Conservation (phyloP, 1,140 invertebrate genomes). For the Sycobia sp. region DNA sequence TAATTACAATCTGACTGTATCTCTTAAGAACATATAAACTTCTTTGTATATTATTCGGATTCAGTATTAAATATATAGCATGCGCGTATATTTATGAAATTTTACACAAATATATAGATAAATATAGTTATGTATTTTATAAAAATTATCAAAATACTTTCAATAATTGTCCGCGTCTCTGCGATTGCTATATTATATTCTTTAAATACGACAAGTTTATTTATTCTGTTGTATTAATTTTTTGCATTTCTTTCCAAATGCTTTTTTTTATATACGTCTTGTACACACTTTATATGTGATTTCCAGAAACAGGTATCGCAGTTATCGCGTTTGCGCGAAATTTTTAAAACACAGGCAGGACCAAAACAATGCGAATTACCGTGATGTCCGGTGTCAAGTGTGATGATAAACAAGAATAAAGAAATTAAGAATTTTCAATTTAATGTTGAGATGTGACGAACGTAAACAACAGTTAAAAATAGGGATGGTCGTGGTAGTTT, state of each 20-base stretch:
- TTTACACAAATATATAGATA: slow-evolving; percentile 30
- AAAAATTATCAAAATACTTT: slow-evolving; percentile 38
- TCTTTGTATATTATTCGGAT: too few species aligned
- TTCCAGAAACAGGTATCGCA: slow-evolving; percentile 20
- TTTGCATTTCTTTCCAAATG: too few species aligned
- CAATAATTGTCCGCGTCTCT: slow-evolving; percentile 25
- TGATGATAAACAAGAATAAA: slow-evolving; percentile 46
- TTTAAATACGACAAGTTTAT: slow-evolving; percentile 22
- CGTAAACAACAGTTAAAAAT: slow-evolving; percentile 59
- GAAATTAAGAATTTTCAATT: slow-evolving; percentile 55
- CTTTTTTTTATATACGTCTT: slow-evolving; percentile 21
- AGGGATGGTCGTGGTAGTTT: slow-evolving; percentile 55
- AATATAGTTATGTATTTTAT: slow-evolving; percentile 32
- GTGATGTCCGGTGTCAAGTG: slow-evolving; percentile 47
- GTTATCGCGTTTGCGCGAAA: slow-evolving; percentile 26
- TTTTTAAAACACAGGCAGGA: slow-evolving; percentile 46
- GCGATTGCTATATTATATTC: slow-evolving; percentile 16
- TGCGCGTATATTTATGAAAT: slow-evolving; percentile 21
- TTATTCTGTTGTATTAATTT: slow-evolving; percentile 19
- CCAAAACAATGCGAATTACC: slow-evolving; percentile 44
- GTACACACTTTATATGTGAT: slow-evolving; percentile 30
- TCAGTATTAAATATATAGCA: slow-evolving; percentile 30
- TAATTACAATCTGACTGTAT: slow-evolving; percentile 23
- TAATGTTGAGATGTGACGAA: slow-evolving; percentile 57
- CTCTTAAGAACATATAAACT: slow-evolving; percentile 25